These are phyloP conservation scores for Parus major DNA, from an alignment of 2,113 vertebrate species.

Conservation along the genomic window DNA sequence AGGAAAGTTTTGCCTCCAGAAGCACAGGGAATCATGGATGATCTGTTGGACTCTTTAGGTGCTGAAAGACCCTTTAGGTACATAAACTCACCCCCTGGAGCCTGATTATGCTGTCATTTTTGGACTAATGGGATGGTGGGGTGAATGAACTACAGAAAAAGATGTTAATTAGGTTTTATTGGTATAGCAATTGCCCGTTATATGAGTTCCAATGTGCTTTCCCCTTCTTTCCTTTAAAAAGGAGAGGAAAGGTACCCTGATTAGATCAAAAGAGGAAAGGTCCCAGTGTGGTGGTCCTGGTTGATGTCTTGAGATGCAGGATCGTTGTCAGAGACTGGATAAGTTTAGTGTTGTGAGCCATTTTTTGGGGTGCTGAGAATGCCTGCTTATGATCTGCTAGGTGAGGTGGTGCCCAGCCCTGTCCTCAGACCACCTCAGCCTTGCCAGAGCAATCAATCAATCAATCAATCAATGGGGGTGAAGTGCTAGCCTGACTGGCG, in stretches of 20 bases:
- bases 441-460: not conserved
- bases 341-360: not conserved
- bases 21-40: not conserved
- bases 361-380: not conserved
- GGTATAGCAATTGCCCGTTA: not conserved
- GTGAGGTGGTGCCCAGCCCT: not conserved
- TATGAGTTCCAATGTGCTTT: not conserved
- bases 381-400: not conserved
- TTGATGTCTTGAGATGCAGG: not conserved
- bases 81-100: not conserved
- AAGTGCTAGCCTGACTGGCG: not conserved
- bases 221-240: not conserved
- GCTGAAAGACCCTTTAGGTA: not conserved
- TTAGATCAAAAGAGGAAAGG: not conserved
- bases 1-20: not conserved
- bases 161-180: not conserved
- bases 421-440: not conserved
- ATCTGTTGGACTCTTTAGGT: not conserved
- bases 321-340: not conserved
- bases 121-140: not conserved
- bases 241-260: not conserved
- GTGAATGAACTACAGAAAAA: not conserved
- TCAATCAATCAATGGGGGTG: not conserved
- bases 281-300: accelerated
- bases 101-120: not conserved